A percentile compares a stretch with the other conserved stretches of the same genome.
These are phyloP conservation scores for Gavia stellata DNA, from an alignment of 2,113 vertebrate genomes.

Conservation along the genomic window DNA sequence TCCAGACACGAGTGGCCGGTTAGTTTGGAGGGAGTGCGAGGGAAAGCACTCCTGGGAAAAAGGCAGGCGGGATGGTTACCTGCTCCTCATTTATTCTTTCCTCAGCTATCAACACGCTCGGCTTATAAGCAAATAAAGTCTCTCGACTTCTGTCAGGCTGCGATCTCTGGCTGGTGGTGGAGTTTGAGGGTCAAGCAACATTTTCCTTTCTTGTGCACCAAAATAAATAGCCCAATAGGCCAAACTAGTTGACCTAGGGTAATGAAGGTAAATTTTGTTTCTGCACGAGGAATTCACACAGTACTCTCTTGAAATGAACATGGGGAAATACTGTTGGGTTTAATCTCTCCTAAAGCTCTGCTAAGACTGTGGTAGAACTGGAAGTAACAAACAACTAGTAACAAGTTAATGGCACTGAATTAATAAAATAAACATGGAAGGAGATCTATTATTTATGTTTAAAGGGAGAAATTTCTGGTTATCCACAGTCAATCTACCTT, in stretches of 20 bases:
- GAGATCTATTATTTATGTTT: background rate
- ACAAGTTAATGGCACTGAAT: background rate
- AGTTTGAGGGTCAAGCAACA: background rate
- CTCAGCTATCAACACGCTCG: rapidly evolving
- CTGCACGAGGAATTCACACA: background rate
- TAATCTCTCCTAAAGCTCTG: background rate
- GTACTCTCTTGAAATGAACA: background rate
- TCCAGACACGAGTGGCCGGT: background rate
- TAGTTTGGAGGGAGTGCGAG: background rate
- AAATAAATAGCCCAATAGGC: background rate
- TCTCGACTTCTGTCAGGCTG: background rate
- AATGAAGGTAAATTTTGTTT: background rate
- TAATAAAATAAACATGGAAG: background rate
- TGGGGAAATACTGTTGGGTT: background rate
- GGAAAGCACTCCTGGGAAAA: background rate
- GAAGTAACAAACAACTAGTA: background rate
- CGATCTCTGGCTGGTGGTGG: background rate
- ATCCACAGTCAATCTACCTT: background rate
- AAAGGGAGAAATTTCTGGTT: background rate
- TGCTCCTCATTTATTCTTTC: background rate
- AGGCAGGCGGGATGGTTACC: background rate
- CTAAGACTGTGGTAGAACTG: background rate
- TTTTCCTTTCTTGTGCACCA: background rate
- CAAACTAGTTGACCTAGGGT: background rate
- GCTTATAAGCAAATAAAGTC: background rate